Conservation (phyloP, 23 tunicate genomes). For the Phallusia fumigata region DNA sequence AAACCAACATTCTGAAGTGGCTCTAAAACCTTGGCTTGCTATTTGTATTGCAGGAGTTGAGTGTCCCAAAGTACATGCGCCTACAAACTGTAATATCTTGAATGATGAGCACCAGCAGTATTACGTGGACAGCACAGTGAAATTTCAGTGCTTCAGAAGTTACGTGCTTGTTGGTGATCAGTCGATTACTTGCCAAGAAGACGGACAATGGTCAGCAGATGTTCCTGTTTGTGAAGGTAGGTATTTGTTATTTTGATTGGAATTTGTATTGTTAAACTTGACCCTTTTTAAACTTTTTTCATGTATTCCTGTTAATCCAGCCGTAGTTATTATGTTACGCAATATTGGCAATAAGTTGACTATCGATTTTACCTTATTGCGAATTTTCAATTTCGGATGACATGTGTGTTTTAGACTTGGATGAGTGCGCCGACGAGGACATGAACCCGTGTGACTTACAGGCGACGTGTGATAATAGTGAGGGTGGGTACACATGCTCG, state of each 20-base stretch:
- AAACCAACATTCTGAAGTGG: too few relatives aligned
- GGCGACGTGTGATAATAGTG: constrained; percentile 21
- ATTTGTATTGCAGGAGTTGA: neutral
- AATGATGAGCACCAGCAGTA: neutral
- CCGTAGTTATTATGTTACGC: too few relatives aligned
- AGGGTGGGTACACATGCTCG: constrained; percentile 31
- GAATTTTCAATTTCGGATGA: too few relatives aligned
- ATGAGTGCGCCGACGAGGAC: constrained; percentile 30
- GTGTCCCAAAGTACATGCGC: neutral
- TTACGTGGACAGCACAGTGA: neutral
- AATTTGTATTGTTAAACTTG: neutral
- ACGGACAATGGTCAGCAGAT: constrained; percentile 48
- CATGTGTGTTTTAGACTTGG: neutral
- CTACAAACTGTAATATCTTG: neutral
- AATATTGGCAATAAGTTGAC: too few relatives aligned
- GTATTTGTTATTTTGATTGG: neutral
- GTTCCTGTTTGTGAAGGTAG: constrained; percentile 48
- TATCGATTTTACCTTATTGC: too few relatives aligned
- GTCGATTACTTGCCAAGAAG: constrained; percentile 13
- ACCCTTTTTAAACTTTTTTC: neutral
- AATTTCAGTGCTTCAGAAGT: constrained; percentile 33
- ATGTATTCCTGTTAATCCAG: too few relatives aligned
- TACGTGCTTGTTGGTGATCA: constrained; percentile 19
- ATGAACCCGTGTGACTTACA: constrained; percentile 22
- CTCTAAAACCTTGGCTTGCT: too few relatives aligned